Evolutionary conservation across 2,888 invertebrate species (phyloP).

Genomic region (Papilio gigon): DNA sequence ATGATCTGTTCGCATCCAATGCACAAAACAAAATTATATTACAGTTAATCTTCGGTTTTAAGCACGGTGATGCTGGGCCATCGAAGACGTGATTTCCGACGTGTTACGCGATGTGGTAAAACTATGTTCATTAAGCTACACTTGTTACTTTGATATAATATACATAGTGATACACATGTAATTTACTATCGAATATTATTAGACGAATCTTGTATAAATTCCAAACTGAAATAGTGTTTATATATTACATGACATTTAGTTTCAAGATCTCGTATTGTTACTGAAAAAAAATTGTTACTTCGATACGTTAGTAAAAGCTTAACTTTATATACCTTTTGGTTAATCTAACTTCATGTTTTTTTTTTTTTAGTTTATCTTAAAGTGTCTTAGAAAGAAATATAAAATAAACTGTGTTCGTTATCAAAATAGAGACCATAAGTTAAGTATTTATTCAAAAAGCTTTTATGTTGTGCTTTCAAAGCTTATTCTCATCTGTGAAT

Average conservation of each 20-base stretch:
- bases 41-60: constrained; percentile 38
- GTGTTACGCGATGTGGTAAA: constrained; percentile 50
- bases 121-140: constrained; percentile 57
- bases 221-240: neutral
- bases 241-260: too few species aligned
- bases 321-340: too few species aligned
- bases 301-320: too few species aligned
- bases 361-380: too few species aligned
- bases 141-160: constrained; percentile 50
- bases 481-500: neutral
- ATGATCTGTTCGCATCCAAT: too few species aligned
- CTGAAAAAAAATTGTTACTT: too few species aligned
- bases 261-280: too few species aligned
- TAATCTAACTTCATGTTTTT: too few species aligned
- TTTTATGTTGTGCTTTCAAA: neutral
- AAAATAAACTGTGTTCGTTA: too few species aligned
- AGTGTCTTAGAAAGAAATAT: too few species aligned
- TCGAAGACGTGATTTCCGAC: constrained; percentile 35
- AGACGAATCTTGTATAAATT: neutral
- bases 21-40: neutral
- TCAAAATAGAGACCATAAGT: neutral
- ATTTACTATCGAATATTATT: constrained; percentile 9
- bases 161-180: constrained; percentile 16
- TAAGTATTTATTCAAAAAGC: too few species aligned
- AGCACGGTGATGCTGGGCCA: constrained; percentile 5